phyloP scores from a whole-genome alignment of 1,140 invertebrate species.

The Drosophila sp. region DNA sequence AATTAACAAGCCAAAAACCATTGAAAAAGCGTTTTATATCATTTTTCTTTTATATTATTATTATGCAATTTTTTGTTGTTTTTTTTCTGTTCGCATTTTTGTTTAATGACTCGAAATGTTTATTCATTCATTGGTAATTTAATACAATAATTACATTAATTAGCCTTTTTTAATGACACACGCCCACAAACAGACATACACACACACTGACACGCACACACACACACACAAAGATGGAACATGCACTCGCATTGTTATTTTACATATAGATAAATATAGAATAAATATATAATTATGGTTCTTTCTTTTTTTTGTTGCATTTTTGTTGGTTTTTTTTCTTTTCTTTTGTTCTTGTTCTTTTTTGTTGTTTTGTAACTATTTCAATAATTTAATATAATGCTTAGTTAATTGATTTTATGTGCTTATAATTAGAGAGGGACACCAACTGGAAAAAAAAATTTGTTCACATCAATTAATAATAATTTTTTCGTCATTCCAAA shows the following conservation, averaged over 20 bases:
- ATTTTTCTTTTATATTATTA: slow-evolving; percentile 27
- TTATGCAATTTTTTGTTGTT: slow-evolving; percentile 18
- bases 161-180: slow-evolving; percentile 63
- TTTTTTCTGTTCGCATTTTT: slow-evolving; percentile 35
- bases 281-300: slow-evolving; percentile 18
- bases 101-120: slow-evolving; percentile 74
- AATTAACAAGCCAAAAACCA: slow-evolving; percentile 42
- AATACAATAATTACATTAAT: slow-evolving; percentile 76
- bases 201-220: slow-evolving; percentile 28
- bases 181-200: slow-evolving; percentile 36
- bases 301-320: neutral
- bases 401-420: slow-evolving; percentile 69
- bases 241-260: slow-evolving; percentile 8
- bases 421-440: slow-evolving; percentile 35
- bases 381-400: slow-evolving; percentile 68
- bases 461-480: neutral
- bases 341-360: neutral
- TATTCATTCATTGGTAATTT: slow-evolving; percentile 64
- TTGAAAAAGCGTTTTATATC: slow-evolving; percentile 10
- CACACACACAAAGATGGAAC: slow-evolving; percentile 24
- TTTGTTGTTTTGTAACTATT: slow-evolving; percentile 44
- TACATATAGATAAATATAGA: slow-evolving; percentile 32
- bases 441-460: neutral
- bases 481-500: neutral
- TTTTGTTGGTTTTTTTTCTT: neutral